Base-by-base conservation (phyloP, 1,140 invertebrate genomes). In the Drosophila nannoptera region DNA sequence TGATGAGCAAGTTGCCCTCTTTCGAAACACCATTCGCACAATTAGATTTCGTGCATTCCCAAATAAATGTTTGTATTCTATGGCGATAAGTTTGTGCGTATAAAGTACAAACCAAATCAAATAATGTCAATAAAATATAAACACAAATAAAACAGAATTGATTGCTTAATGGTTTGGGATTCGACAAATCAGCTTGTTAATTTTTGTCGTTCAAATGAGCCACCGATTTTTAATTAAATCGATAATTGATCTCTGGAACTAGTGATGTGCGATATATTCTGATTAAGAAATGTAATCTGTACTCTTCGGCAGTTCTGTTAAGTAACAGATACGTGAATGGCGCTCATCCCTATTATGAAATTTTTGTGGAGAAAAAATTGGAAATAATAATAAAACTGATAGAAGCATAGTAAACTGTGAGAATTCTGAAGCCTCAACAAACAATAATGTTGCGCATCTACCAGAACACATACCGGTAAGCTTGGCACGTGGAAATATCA, bases 401-500 rank as follows among this genome's bases (percentile, higher is more conserved):
- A 76, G 59, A 76, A 62, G 68, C 52, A 61, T 61, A 77, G 69
- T 53, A 71, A 75, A 40, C 67, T 63, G 70, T 60, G 77, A 64
- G 70, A 52, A 66, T 86, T 58, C 62, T 66, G 61, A 69, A 69
- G 49, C 45, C 43, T 59, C 33, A 48, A 70, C 45, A 63, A 77
- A 69, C 62, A 64, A 87, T 54, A 53, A 87, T 87, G 83, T 80
- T 87, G 69, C 84, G 83, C 70, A 87, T 87, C 53, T 83, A 87
- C 60, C 78, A 87, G 50, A 78, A 75, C 50, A 66, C 83, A 53
- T 77, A 82, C 64, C 83, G 83, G 83, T 87, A 83, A 80, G 78
- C 29, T 49, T 4, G 3, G 33, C 38, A 36, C 5, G 7, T 40
- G 11, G 0, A n/a, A 29, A 55, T 48, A 9, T 46, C 46, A 56